Evolutionary conservation across 2,888 invertebrate species (phyloP), one percentile per base, ranked within the genome.

Genomic region (Bruchidius siliquastri): DNA sequence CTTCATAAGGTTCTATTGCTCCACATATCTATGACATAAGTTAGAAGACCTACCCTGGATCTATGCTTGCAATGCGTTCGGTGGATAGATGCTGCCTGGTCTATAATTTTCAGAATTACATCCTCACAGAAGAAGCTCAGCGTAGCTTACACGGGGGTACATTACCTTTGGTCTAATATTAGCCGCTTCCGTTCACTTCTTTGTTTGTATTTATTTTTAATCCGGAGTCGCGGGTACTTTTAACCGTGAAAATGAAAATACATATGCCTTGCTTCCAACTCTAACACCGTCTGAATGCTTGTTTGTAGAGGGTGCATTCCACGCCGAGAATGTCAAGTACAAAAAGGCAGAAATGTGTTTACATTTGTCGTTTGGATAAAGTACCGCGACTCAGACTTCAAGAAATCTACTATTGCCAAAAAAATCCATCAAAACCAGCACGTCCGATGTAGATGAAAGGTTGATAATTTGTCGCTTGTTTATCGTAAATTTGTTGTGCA

Each of bases 191-290:
- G 49, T 72, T 72, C 66, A 72, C 0, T 69, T 72, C 72, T 69
- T 72, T 69, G 70, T 72, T 70, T 20, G 49, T 69, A 66, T 69
- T 72, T 72, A 72, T 72, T 32, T 70, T 32, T 69, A 32, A 30
- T 70, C 13, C 21, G 21, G 20, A 68, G 68, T 21, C 20, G 30
- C 10, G 22, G 21, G 68, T 18, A 72, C 30, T 71, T 72, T 70
- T 68, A 74, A 72, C 67, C 66, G 70, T 68, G 68, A 68, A 68
- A 68, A 21, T 20, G 68, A 68, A 49, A 49, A 49, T 49, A 49
- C 1, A 49, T 49, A 1, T 13, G 49, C 1, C 49, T 49, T 49
- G 18, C 49, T 49, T 13, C 13, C 13, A 49, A 13, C 13, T 18
- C 18, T 8, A 13, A 1, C 10, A 18, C 49, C 13, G 49, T 1